These are phyloP conservation scores for Pavo muticus DNA, from an alignment of 2,113 vertebrate genomes.

Conservation along the genomic window DNA sequence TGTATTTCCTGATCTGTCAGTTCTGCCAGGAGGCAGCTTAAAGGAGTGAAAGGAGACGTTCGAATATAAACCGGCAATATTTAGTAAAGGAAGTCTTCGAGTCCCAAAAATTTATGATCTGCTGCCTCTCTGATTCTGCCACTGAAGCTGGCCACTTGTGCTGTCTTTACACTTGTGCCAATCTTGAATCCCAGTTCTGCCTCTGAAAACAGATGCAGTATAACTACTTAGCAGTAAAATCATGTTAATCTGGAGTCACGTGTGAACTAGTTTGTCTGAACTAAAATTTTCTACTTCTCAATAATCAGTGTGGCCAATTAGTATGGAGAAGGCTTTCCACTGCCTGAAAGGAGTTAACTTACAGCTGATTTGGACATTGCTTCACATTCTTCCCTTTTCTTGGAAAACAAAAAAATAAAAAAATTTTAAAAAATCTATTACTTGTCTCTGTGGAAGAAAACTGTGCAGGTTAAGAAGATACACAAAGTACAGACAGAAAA, in stretches of 20 bases:
- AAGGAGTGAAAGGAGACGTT: not conserved
- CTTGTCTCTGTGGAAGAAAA: not conserved
- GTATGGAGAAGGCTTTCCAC: not conserved
- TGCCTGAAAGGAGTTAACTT: not conserved
- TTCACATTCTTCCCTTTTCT: not conserved
- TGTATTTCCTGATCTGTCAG: not conserved
- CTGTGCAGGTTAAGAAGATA: not conserved
- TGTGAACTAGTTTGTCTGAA: not conserved
- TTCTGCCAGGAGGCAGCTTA: not conserved
- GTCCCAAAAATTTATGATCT: not conserved
- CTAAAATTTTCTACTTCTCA: not conserved
- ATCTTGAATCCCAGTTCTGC: not conserved
- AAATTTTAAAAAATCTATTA: not conserved
- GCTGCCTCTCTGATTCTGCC: not conserved
- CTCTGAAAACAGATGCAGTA: not conserved
- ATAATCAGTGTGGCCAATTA: not conserved
- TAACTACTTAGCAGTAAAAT: not conserved
- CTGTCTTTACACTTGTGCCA: not conserved
- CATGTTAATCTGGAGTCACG: not conserved
- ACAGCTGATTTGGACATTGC: not conserved
- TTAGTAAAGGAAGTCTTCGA: not conserved
- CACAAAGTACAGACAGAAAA: not conserved
- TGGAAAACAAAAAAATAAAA: not conserved
- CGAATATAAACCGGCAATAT: not conserved
- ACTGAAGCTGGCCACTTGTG: not conserved